Conservation (phyloP, 23 tunicate genomes). For the Phallusia fumigata region DNA sequence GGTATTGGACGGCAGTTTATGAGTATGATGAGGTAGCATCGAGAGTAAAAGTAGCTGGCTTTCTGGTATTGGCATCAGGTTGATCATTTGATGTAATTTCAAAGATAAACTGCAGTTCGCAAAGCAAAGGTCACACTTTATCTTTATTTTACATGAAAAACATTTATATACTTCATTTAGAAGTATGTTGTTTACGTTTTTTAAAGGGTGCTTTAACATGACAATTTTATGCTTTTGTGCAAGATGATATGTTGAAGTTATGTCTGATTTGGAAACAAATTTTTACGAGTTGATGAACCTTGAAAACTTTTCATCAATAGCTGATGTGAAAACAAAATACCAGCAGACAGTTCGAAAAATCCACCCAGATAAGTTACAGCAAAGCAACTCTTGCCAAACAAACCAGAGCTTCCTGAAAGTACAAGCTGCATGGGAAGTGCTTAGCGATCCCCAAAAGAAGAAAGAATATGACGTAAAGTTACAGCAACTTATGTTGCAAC, state of each 20-base stretch:
- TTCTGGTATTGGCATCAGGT: too few species aligned
- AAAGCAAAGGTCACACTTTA: too few species aligned
- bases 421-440: conserved; percentile 16
- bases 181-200: too few species aligned
- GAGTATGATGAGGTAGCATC: too few species aligned
- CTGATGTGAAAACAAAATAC: conserved; percentile 13
- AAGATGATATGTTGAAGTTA: not conserved
- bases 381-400: not conserved
- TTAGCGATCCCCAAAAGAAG: not conserved
- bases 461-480: conserved; percentile 16
- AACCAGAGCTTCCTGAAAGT: not conserved
- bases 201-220: too few species aligned
- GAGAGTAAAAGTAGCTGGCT: too few species aligned
- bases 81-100: too few species aligned
- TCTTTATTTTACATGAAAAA: too few species aligned
- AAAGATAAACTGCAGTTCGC: too few species aligned
- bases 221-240: not conserved
- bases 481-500: not conserved
- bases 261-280: not conserved
- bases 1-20: too few species aligned
- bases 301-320: conserved; percentile 5
- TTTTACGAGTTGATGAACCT: conserved; percentile 23
- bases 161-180: too few species aligned
- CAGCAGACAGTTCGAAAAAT: not conserved
- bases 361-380: conserved; percentile 23